These are phyloP conservation scores for Laticauda colubrina DNA, from an alignment of 2,113 vertebrate species.

Conservation along the genomic window DNA sequence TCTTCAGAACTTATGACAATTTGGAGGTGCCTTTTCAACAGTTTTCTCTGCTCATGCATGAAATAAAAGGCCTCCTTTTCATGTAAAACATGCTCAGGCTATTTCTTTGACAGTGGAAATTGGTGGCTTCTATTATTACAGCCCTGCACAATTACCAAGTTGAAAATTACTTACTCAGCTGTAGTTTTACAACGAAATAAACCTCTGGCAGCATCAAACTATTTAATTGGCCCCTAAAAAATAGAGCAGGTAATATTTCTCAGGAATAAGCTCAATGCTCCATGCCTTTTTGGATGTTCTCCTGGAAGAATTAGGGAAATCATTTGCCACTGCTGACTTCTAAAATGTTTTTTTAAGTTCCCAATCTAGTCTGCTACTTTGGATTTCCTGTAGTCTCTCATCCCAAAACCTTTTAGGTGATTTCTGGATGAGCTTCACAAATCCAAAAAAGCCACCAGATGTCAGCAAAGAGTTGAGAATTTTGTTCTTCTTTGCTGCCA, in stretches of 20 bases:
- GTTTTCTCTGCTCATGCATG: neutral
- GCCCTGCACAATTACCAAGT: neutral
- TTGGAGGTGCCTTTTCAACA: neutral
- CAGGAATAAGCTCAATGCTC: neutral
- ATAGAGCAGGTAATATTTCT: neutral
- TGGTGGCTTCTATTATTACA: neutral
- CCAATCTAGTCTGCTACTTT: neutral
- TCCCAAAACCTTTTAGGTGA: neutral
- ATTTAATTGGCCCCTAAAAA: neutral
- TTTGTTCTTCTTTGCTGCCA: neutral
- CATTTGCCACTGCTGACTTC: neutral
- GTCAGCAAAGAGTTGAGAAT: neutral
- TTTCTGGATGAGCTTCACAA: neutral
- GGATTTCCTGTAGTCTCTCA: neutral
- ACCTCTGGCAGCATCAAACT: neutral
- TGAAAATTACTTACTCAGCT: neutral
- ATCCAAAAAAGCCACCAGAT: neutral
- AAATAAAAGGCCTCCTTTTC: neutral
- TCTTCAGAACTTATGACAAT: neutral
- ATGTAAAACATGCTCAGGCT: neutral
- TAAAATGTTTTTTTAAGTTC: neutral
- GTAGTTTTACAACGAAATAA: neutral
- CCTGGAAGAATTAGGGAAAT: neutral
- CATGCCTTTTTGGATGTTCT: neutral
- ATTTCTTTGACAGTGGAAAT: neutral